These are phyloP conservation scores for Rhopalosiphum maidis DNA, from an alignment of 1,140 invertebrate genomes.

Conservation along the genomic window DNA sequence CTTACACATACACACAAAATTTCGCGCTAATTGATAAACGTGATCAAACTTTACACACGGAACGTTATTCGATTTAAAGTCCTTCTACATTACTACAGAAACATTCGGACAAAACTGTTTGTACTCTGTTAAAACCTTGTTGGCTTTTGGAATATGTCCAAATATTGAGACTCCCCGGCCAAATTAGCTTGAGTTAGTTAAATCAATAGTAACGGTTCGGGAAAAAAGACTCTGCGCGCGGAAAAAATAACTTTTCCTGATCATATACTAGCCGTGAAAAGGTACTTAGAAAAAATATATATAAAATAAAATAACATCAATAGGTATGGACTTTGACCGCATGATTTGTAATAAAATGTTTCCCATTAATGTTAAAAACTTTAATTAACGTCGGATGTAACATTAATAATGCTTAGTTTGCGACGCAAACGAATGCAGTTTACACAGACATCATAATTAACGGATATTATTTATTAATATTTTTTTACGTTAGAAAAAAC, in stretches of 20 bases:
- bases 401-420: neutral
- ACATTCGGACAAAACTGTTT: neutral
- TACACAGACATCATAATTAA: neutral
- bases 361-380: neutral
- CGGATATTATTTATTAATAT: neutral
- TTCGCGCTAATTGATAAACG: slow-evolving; percentile 16
- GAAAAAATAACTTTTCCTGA: neutral
- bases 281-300: neutral
- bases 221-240: neutral
- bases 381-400: neutral
- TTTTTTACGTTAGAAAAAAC: neutral
- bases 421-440: neutral
- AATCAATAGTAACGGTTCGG: slow-evolving; percentile 12
- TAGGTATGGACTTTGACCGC: neutral
- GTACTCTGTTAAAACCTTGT: slow-evolving; percentile 11
- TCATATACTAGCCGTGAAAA: neutral
- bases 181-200: slow-evolving; percentile 32
- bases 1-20: neutral
- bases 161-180: slow-evolving; percentile 12
- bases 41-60: neutral
- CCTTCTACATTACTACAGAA: neutral
- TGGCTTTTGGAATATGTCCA: neutral
- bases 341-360: neutral
- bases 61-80: neutral
- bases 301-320: neutral